Percentiles rank a stretch among this genome's conserved stretches.
phyloP scores from a whole-genome alignment of 1,140 invertebrate genomes.

The Tetragonula clypearis region DNA sequence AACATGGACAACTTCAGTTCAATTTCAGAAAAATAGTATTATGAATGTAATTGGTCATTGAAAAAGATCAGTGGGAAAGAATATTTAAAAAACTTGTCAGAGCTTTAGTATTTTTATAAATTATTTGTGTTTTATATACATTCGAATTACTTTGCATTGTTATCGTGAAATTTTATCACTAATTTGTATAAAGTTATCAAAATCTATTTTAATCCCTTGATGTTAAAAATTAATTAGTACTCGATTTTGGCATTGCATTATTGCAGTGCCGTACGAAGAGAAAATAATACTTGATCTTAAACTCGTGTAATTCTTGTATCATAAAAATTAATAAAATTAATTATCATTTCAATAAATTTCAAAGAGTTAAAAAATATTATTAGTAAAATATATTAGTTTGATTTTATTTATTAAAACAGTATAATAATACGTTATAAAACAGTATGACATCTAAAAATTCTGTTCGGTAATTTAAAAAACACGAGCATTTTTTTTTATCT shows the following conservation, averaged over 20 bases:
- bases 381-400: not conserved
- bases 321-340: not conserved
- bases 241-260: not conserved
- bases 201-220: not conserved
- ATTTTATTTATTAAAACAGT: not conserved
- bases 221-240: not conserved
- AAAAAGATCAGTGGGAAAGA: too few species aligned
- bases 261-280: not conserved
- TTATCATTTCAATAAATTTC: not conserved
- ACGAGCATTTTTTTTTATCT: not conserved
- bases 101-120: not conserved
- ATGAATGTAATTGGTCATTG: not conserved
- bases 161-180: not conserved
- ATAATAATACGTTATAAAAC: not conserved
- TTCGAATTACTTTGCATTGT: not conserved
- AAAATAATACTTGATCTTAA: not conserved
- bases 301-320: not conserved
- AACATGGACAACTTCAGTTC: constrained; percentile 10
- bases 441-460: not conserved
- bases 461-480: not conserved
- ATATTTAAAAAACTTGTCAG: too few species aligned
- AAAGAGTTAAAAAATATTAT: not conserved
- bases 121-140: not conserved
- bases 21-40: not conserved
- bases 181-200: not conserved